A percentile compares a stretch with the other conserved stretches of the same genome.
phyloP scores from a whole-genome alignment of 1,140 invertebrate genomes.

The honey bee (Apis mellifera) region DNA sequence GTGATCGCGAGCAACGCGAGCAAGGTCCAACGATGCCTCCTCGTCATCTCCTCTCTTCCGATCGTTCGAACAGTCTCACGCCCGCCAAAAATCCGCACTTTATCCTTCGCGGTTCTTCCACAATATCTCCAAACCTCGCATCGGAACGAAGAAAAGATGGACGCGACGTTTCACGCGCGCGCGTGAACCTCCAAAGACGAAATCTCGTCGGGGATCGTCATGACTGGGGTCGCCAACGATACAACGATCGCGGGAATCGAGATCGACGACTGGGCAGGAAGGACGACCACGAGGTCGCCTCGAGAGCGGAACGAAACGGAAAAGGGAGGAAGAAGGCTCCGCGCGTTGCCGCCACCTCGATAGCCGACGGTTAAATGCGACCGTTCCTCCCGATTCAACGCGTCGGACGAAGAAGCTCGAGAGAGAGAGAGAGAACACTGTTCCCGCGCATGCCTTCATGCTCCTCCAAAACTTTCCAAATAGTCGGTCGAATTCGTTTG shows the following conservation, averaged over 20 bases:
- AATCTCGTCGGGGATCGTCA: neutral
- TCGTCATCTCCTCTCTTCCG: neutral
- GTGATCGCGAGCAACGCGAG: slow-evolving; percentile 23
- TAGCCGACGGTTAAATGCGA: slow-evolving; percentile 76
- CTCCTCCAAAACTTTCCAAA: slow-evolving; percentile 32
- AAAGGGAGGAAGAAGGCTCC: slow-evolving; percentile 9
- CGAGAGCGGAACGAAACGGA: slow-evolving; percentile 1
- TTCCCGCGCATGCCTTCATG: slow-evolving; percentile 42
- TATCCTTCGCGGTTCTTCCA: no score
- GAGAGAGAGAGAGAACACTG: slow-evolving; percentile 4
- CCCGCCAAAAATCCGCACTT: neutral
- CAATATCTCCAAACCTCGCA: no score
- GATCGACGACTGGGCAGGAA: neutral
- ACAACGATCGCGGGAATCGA: neutral
- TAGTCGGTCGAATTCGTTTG: slow-evolving; percentile 32
- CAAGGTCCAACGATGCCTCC: slow-evolving; percentile 10
- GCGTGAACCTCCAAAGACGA: neutral
- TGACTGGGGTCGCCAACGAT: neutral
- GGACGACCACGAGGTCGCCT: no score
- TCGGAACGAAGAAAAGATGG: no score
- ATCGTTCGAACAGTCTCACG: neutral
- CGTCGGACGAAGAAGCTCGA: neutral
- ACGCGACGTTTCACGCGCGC: neutral
- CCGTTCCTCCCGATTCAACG: slow-evolving; percentile 25
- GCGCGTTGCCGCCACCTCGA: slow-evolving; percentile 62